Evolutionary conservation across 2,797 vertebrate species (phyloP).

Genomic region (Picus viridis): DNA sequence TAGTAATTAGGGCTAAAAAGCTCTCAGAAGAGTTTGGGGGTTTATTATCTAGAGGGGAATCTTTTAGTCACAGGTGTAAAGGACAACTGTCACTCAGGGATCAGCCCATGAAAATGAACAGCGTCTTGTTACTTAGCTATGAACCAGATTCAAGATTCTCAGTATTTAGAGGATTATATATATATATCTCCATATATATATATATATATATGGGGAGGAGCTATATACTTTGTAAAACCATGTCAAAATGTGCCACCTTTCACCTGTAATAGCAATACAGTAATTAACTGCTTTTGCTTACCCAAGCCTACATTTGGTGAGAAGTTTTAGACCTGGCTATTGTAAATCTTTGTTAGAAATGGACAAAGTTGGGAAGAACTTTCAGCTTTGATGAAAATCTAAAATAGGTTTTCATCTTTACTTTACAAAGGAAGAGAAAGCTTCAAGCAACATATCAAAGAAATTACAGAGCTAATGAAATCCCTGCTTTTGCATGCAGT

Average conservation of each 20-base stretch:
- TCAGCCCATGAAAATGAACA: neutral
- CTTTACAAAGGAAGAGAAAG: neutral
- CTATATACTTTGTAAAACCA: neutral
- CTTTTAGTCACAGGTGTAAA: neutral
- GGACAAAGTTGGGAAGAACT: slow-evolving; percentile 1
- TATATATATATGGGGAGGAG: neutral
- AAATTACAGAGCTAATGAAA: slow-evolving; percentile 12
- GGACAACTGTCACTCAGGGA: neutral
- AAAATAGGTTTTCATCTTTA: neutral
- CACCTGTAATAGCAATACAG: neutral
- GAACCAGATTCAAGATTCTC: neutral
- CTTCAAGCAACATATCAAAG: neutral
- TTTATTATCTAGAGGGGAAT: neutral
- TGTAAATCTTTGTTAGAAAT: neutral
- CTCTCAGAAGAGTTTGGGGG: neutral
- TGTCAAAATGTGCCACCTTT: neutral
- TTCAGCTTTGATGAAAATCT: slow-evolving; percentile 41
- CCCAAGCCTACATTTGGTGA: neutral
- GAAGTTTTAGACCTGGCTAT: neutral
- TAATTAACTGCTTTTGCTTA: neutral
- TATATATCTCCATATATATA: no score
- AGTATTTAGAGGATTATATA: neutral
- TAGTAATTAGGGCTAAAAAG: neutral
- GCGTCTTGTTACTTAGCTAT: neutral
- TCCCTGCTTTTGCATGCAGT: neutral